Evolutionary conservation across 2,797 vertebrate species (phyloP).

Genomic region (Acanthornis magna): DNA sequence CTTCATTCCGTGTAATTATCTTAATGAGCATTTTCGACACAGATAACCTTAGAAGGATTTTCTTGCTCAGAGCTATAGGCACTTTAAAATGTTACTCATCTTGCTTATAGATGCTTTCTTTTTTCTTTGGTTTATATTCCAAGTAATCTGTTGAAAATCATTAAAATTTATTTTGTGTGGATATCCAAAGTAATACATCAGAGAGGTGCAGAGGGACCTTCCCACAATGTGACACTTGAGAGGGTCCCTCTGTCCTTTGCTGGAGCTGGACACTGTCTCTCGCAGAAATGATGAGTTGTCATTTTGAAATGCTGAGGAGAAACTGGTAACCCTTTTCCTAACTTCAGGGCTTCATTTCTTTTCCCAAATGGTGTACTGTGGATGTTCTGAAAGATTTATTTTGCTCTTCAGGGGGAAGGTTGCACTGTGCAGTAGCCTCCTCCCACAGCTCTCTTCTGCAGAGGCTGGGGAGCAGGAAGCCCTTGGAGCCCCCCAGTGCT

Average conservation of each 20-base stretch:
- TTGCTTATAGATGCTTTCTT: neutral
- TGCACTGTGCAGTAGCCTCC: neutral
- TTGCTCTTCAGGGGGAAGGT: neutral
- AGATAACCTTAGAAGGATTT: neutral
- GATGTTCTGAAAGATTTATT: neutral
- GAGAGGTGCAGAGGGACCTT: neutral
- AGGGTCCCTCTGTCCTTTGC: rapidly evolving
- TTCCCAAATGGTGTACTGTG: neutral
- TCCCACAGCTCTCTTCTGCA: neutral
- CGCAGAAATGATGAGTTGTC: neutral
- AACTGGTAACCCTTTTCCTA: neutral
- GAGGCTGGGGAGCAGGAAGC: neutral
- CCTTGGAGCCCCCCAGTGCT: neutral
- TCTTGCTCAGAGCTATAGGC: neutral
- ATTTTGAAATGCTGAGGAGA: neutral
- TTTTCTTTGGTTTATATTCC: neutral
- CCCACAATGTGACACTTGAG: neutral
- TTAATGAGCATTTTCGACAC: neutral
- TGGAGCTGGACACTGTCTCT: neutral
- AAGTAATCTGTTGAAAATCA: neutral
- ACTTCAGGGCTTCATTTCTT: neutral
- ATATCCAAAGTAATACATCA: neutral
- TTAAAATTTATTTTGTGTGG: neutral
- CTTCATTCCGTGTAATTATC: neutral
- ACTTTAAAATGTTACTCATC: neutral